Conservation (phyloP, 2,888 invertebrate genomes). For the Creontiades dilutus region DNA sequence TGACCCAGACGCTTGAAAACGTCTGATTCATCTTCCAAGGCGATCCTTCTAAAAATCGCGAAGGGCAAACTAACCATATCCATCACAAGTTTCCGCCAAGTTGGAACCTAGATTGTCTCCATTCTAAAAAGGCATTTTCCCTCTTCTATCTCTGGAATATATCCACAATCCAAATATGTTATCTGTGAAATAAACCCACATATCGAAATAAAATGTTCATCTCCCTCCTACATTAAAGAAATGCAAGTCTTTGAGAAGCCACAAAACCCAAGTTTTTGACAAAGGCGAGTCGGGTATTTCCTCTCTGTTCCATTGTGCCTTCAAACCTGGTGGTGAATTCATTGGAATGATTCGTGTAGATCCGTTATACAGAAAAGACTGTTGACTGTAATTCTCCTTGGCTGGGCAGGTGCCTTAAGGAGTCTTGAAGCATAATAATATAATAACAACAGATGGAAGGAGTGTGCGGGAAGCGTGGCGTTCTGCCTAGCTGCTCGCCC, state of each 20-base stretch:
- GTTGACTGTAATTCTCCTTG: conserved; percentile 73
- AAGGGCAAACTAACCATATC: too few species aligned
- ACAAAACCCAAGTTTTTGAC: neutral
- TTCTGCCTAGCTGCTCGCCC: conserved; percentile 72
- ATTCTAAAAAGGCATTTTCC: too few species aligned
- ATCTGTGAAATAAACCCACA: too few species aligned
- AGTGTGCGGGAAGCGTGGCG: conserved; percentile 74
- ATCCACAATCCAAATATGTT: too few species aligned
- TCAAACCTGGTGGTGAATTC: conserved; percentile 28
- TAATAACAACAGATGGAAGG: conserved; percentile 72
- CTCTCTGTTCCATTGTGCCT: conserved; percentile 2
- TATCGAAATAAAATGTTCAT: too few species aligned
- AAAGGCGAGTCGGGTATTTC: neutral
- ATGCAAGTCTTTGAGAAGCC: neutral
- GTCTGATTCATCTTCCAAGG: too few species aligned
- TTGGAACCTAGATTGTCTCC: too few species aligned
- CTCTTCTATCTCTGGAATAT: too few species aligned
- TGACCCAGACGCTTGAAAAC: too few species aligned
- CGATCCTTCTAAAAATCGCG: too few species aligned
- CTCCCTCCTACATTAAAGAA: too few species aligned
- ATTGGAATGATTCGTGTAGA: conserved; percentile 61
- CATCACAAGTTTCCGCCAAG: too few species aligned
- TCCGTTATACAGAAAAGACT: conserved; percentile 71
- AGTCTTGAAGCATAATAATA: conserved; percentile 72
- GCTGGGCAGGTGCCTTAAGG: conserved; percentile 72